These are phyloP conservation scores for Drosophila yakuba DNA, from an alignment of 1,140 invertebrate species.

Conservation along the genomic window DNA sequence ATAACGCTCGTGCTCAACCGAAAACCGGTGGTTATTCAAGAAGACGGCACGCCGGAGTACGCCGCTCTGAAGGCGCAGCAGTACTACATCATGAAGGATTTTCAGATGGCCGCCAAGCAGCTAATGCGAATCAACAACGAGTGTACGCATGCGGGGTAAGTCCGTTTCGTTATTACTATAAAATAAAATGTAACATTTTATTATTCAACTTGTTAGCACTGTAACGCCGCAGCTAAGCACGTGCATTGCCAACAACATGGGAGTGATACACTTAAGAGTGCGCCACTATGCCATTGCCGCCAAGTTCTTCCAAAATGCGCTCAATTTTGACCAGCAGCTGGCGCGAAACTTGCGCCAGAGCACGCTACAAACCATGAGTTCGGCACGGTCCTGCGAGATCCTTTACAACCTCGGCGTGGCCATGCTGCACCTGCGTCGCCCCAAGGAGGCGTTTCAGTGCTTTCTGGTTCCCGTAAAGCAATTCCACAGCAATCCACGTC, in stretches of 20 bases:
- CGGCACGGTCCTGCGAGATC: slow-evolving; percentile 91
- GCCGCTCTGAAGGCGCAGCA: slow-evolving; percentile 86
- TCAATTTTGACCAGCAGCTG: slow-evolving; percentile 91
- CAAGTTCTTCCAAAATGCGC: slow-evolving; percentile 93
- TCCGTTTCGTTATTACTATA: background rate
- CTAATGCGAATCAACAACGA: slow-evolving; percentile 85
- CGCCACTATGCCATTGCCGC: slow-evolving; percentile 94
- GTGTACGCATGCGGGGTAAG: slow-evolving; percentile 58
- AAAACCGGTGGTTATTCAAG: slow-evolving; percentile 85
- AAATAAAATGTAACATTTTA: background rate
- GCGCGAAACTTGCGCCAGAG: slow-evolving; percentile 84
- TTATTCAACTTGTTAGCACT: slow-evolving; percentile 83
- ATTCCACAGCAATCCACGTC: slow-evolving; percentile 93
- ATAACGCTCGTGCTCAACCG: slow-evolving; percentile 86
- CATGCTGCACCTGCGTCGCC: slow-evolving; percentile 92
- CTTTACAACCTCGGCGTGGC: slow-evolving; percentile 96
- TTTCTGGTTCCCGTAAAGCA: slow-evolving; percentile 94
- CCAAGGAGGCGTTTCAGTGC: slow-evolving; percentile 95
- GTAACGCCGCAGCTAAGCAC: slow-evolving; percentile 88
- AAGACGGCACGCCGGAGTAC: slow-evolving; percentile 82
- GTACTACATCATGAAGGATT: slow-evolving; percentile 86
- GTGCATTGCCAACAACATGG: slow-evolving; percentile 95
- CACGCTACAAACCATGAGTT: slow-evolving; percentile 66
- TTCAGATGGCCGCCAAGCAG: slow-evolving; percentile 86
- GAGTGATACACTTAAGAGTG: slow-evolving; percentile 93